Conservation (phyloP, 2,888 invertebrate species). For the Lasius platythorax region DNA sequence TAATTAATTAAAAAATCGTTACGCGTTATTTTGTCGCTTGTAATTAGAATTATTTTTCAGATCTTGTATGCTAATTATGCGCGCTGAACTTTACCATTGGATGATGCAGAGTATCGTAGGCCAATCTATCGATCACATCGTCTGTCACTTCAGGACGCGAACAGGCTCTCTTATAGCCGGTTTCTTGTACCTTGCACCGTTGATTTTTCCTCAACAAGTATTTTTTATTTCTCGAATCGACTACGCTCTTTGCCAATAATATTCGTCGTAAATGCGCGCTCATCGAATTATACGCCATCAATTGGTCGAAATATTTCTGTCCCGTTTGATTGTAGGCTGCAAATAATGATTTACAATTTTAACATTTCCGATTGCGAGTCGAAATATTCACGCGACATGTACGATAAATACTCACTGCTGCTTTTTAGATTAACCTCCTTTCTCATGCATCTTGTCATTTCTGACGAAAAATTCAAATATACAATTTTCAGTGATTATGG, state of each 20-base stretch:
- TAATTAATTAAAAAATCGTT: neutral
- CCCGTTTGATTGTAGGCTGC: constrained; percentile 81
- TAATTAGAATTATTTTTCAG: neutral
- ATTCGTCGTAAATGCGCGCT: constrained; percentile 81
- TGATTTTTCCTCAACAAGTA: constrained; percentile 65
- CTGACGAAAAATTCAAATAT: constrained; percentile 12
- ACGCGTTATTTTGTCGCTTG: neutral
- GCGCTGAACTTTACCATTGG: constrained; percentile 76
- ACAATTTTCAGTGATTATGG: neutral
- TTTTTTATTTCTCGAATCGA: constrained; percentile 80
- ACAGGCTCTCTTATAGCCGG: constrained; percentile 31
- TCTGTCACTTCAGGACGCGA: constrained; percentile 67
- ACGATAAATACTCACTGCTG: constrained; percentile 56
- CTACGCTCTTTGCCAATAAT: constrained; percentile 80
- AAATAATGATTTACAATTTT: constrained; percentile 2
- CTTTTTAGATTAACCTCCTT: constrained; percentile 68
- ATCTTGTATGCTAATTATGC: neutral
- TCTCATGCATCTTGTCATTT: constrained; percentile 75
- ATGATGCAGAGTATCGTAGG: constrained; percentile 81
- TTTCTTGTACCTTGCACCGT: constrained; percentile 46
- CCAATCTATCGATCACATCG: constrained; percentile 80
- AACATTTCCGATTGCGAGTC: neutral
- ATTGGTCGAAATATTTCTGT: constrained; percentile 81
- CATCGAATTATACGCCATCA: constrained; percentile 82
- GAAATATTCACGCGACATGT: neutral